These are phyloP conservation scores for Rhinatrema bivittatum DNA, from an alignment of 2,797 vertebrate species.

Conservation along the genomic window DNA sequence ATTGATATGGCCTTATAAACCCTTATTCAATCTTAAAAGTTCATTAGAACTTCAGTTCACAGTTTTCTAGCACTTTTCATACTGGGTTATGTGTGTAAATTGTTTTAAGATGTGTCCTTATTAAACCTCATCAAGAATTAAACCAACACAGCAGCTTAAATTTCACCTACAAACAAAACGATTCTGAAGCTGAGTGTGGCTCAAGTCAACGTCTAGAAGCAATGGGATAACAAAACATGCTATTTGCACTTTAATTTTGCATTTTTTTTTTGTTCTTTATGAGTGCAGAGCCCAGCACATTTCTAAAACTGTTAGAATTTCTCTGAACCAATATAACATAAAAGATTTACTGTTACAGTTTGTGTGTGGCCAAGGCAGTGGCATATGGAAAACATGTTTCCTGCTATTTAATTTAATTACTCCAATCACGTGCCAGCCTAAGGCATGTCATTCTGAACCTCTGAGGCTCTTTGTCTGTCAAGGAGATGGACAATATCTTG, in stretches of 20 bases:
- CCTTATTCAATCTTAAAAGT: too few species aligned
- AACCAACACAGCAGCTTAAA: slow-evolving; percentile 6
- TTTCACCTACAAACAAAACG: slow-evolving; percentile 12
- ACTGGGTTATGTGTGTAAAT: too few species aligned
- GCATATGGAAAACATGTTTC: slow-evolving; percentile 78
- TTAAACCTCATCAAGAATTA: neutral
- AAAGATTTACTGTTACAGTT: slow-evolving; percentile 74
- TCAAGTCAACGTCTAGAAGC: slow-evolving; percentile 11
- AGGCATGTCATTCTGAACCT: slow-evolving; percentile 66
- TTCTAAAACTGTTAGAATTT: slow-evolving; percentile 23
- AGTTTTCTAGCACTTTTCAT: too few species aligned
- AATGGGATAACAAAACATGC: slow-evolving; percentile 5
- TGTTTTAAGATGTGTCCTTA: slow-evolving; percentile 4
- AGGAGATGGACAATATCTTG: slow-evolving; percentile 71
- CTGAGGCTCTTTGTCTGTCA: slow-evolving; percentile 71
- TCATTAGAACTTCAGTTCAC: too few species aligned
- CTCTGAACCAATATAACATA: slow-evolving; percentile 48
- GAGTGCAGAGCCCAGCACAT: slow-evolving; percentile 19
- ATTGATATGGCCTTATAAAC: too few species aligned
- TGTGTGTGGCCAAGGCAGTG: slow-evolving; percentile 70
- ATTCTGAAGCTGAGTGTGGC: slow-evolving; percentile 13
- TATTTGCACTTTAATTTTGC: slow-evolving; percentile 25
- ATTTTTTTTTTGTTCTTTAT: slow-evolving; percentile 24
- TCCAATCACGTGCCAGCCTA: slow-evolving; percentile 67
- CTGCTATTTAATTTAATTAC: slow-evolving; percentile 80